Evolutionary conservation across 1,140 invertebrate species (phyloP).

Genomic region (Orchesella cincta): DNA sequence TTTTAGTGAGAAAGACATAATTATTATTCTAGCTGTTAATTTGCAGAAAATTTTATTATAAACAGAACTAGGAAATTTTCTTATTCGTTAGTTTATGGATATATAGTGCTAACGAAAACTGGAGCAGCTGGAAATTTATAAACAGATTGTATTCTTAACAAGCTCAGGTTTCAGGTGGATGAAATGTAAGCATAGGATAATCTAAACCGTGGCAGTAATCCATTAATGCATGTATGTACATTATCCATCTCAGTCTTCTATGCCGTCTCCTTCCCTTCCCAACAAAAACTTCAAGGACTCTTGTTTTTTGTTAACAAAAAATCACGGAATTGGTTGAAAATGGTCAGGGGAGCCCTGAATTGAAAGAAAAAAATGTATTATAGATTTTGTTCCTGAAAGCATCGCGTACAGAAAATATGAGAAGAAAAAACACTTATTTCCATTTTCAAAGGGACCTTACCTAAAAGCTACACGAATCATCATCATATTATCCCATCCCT

Average conservation of each 20-base stretch:
- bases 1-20: no score
- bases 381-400: not conserved
- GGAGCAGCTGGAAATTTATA: no score
- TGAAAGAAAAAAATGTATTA: not conserved
- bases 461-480: constrained; percentile 9
- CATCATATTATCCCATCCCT: not conserved
- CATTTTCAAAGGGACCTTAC: not conserved
- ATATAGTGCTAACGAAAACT: no score
- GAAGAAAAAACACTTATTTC: not conserved
- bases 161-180: no score
- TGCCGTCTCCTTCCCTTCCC: not conserved
- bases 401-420: not conserved
- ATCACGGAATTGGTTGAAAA: constrained; percentile 6
- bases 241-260: not conserved
- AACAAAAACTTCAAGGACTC: constrained; percentile 8
- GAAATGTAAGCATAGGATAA: no score
- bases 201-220: no score
- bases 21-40: no score
- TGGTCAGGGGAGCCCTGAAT: not conserved
- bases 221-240: not conserved
- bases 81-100: no score
- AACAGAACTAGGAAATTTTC: no score
- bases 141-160: no score
- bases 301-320: not conserved
- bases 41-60: no score